Conservation (phyloP, 30 jellyfish, hydroid and myxozoan species). For the Turritopsis dohrnii region DNA sequence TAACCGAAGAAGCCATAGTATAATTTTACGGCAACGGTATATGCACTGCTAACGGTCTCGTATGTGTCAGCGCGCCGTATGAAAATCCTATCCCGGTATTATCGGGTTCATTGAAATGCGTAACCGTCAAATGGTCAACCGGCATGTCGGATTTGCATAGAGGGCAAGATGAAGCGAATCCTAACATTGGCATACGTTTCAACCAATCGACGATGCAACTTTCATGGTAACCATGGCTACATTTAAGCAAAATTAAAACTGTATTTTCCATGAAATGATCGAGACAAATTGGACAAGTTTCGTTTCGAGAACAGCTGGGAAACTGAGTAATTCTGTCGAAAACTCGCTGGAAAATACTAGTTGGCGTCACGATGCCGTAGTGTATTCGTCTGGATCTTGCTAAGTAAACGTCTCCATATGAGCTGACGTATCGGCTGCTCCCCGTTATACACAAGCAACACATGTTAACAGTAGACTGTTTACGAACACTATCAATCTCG, state of each 20-base stretch:
- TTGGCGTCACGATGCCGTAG: neutral
- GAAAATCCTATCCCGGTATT: neutral
- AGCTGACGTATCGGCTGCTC: no score
- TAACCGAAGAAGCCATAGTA: no score
- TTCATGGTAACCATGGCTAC: constrained; percentile 20
- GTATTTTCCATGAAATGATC: neutral
- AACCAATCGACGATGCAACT: constrained; percentile 11
- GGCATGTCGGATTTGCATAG: neutral
- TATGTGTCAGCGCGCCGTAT: neutral
- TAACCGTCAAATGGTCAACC: neutral
- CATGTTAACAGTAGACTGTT: neutral
- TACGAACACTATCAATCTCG: neutral
- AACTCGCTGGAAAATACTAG: neutral
- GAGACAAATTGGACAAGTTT: constrained; percentile 1
- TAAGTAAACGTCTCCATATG: neutral
- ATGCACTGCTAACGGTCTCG: neutral
- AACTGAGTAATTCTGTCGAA: neutral
- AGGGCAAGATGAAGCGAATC: neutral
- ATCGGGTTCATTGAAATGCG: neutral
- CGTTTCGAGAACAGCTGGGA: neutral
- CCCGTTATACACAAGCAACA: constrained; percentile 14
- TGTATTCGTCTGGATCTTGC: neutral
- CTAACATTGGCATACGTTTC: neutral
- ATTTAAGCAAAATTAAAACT: neutral
- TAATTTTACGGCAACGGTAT: neutral